A percentile compares a stretch with the other conserved stretches of the same genome.
Evolutionary conservation across 2,797 vertebrate species (phyloP).

Genomic region (Peromyscus aztecus): DNA sequence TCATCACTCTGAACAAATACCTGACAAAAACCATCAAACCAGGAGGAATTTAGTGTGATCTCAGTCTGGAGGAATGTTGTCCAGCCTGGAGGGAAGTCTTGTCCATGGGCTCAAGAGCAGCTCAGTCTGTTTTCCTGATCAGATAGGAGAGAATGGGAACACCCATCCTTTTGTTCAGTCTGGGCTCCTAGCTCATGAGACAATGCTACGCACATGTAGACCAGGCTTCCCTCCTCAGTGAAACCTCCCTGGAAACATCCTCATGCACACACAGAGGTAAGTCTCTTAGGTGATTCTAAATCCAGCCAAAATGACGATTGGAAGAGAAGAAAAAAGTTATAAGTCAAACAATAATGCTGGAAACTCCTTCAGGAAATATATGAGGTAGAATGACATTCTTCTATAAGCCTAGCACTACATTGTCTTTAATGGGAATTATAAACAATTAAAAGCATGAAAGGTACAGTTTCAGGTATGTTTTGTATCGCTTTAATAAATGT

Average conservation of each 20-base stretch:
- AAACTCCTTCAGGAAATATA: constrained; percentile 30
- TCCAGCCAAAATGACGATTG: background rate
- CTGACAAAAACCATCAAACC: background rate
- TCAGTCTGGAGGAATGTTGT: background rate
- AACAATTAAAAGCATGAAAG: background rate
- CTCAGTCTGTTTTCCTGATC: background rate
- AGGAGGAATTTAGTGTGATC: background rate
- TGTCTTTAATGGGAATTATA: background rate
- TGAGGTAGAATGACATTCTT: background rate
- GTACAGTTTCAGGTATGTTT: background rate
- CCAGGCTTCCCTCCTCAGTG: background rate
- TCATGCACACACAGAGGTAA: background rate
- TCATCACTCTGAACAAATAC: background rate
- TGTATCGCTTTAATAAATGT: background rate
- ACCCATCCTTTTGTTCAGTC: background rate
- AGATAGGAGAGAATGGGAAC: background rate
- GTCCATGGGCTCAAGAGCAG: background rate
- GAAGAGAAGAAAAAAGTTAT: background rate
- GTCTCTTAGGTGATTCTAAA: background rate
- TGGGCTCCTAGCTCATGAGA: background rate
- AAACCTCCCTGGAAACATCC: background rate
- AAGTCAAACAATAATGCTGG: background rate
- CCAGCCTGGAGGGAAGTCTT: background rate
- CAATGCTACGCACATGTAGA: background rate
- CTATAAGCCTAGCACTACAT: background rate